A percentile compares a stretch with the other conserved stretches of the same genome.
phyloP scores from a whole-genome alignment of 2,888 invertebrate genomes.

The Microplitis deprimator region DNA sequence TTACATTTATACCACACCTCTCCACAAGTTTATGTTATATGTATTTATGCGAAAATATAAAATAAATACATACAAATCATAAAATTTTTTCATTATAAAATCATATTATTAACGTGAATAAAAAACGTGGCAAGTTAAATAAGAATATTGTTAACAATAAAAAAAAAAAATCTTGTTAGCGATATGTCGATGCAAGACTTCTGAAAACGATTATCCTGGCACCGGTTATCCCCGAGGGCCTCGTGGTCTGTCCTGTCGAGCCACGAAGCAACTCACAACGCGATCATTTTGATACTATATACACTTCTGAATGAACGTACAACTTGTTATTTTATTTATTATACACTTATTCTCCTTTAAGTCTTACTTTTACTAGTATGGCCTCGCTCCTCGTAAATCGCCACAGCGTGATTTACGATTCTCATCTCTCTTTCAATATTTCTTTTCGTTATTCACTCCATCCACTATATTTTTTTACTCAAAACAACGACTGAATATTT shows the following conservation, averaged over 20 bases:
- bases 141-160: too few species aligned
- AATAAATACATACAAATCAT: too few species aligned
- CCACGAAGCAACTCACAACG: not conserved
- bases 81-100: too few species aligned
- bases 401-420: constrained; percentile 41
- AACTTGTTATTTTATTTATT: not conserved
- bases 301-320: not conserved
- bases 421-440: constrained; percentile 15
- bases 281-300: not conserved
- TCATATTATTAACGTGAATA: too few species aligned
- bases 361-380: constrained; percentile 16
- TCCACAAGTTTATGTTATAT: too few species aligned
- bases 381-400: constrained; percentile 44
- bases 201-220: constrained; percentile 6
- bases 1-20: too few species aligned
- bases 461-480: not conserved
- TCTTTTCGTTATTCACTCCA: not conserved
- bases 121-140: too few species aligned
- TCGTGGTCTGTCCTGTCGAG: not conserved
- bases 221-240: constrained; percentile 18
- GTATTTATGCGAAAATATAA: too few species aligned
- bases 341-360: constrained; percentile 7
- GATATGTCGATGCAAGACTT: constrained; percentile 5
- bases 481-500: not conserved
- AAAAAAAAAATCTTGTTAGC: not conserved